Percentiles rank a stretch among this genome's conserved stretches.
Conservation (phyloP, 2,888 invertebrate species). For the Melinaea marsaeus region DNA sequence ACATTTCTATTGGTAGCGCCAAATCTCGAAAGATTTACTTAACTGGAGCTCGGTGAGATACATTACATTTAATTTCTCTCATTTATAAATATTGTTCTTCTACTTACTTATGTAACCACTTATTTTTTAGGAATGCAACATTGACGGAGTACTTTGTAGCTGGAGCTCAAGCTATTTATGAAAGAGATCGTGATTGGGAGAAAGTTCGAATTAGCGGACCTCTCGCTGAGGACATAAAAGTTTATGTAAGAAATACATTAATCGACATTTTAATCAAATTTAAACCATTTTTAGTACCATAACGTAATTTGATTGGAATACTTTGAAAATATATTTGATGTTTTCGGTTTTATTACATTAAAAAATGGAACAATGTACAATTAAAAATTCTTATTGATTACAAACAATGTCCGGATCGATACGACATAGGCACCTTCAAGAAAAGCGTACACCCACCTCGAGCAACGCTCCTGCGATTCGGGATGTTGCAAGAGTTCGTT, state of each 20-base stretch:
- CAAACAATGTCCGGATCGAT: too few species aligned
- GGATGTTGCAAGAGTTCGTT: too few species aligned
- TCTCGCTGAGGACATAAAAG: constrained; percentile 85
- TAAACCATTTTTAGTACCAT: not conserved
- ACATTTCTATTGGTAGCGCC: constrained; percentile 86
- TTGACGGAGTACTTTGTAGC: constrained; percentile 89
- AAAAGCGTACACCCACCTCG: too few species aligned
- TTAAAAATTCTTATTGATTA: too few species aligned
- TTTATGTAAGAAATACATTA: constrained; percentile 83
- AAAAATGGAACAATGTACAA: too few species aligned
- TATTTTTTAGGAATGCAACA: constrained; percentile 78
- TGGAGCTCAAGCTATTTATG: constrained; percentile 87
- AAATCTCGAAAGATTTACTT: constrained; percentile 84
- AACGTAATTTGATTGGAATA: too few species aligned
- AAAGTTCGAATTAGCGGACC: constrained; percentile 90
- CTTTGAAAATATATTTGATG: too few species aligned
- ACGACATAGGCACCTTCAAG: too few species aligned
- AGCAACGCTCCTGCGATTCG: too few species aligned
- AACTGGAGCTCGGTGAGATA: constrained; percentile 84
- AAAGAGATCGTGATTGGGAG: constrained; percentile 87
- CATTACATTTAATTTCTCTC: constrained; percentile 6
- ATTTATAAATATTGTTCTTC: not conserved
- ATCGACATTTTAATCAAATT: not conserved
- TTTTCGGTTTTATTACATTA: too few species aligned
- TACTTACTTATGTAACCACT: not conserved